Conservation (phyloP, 2,888 invertebrate genomes). For the Synanthedon vespiformis region DNA sequence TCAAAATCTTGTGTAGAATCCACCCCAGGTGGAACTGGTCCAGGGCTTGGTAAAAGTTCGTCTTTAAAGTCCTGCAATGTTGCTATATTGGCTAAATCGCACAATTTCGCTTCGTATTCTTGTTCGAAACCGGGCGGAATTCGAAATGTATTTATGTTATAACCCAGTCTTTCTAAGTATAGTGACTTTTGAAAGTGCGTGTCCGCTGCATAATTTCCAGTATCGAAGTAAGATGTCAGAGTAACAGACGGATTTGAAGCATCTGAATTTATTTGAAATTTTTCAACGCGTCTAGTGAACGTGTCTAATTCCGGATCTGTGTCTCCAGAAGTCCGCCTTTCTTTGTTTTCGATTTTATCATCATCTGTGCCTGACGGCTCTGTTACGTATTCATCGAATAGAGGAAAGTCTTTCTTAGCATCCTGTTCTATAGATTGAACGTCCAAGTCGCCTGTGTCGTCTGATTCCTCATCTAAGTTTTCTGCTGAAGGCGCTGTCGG, state of each 20-base stretch:
- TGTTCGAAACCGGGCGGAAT: slow-evolving; percentile 57
- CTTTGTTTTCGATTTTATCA: slow-evolving; percentile 43
- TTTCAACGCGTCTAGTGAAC: slow-evolving; percentile 51
- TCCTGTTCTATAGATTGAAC: slow-evolving; percentile 58
- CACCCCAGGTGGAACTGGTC: neutral
- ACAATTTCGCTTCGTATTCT: slow-evolving; percentile 26
- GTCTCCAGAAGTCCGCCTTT: slow-evolving; percentile 28
- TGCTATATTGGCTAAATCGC: neutral
- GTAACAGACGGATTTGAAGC: slow-evolving; percentile 30
- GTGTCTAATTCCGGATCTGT: slow-evolving; percentile 30
- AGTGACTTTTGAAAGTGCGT: slow-evolving; percentile 21
- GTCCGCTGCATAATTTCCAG: slow-evolving; percentile 58
- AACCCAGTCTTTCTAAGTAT: neutral
- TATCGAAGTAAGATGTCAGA: slow-evolving; percentile 59
- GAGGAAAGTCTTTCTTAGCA: slow-evolving; percentile 52
- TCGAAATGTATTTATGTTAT: slow-evolving; percentile 10
- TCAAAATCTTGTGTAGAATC: neutral
- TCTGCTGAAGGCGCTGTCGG: slow-evolving; percentile 44
- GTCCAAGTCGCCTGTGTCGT: slow-evolving; percentile 44
- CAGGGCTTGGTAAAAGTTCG: neutral
- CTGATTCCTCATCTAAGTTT: slow-evolving; percentile 40
- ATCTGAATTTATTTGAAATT: slow-evolving; percentile 31
- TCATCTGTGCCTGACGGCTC: slow-evolving; percentile 55
- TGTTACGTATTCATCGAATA: slow-evolving; percentile 49
- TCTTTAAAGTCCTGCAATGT: neutral